These are phyloP conservation scores for Mallotus villosus DNA, from an alignment of 2,797 vertebrate species.

Conservation along the genomic window DNA sequence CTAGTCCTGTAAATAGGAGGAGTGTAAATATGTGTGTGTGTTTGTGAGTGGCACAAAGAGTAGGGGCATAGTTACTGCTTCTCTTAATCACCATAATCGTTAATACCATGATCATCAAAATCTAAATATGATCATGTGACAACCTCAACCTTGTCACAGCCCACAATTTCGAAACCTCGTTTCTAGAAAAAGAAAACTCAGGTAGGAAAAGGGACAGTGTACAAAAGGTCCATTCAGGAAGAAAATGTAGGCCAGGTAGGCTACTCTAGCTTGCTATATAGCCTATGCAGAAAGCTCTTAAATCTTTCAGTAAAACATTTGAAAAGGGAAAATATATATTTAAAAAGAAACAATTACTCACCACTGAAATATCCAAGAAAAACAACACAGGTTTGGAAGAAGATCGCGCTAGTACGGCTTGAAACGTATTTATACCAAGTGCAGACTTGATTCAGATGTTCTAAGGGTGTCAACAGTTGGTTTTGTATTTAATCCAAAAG, in stretches of 20 bases:
- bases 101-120: no score
- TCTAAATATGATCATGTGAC: no score
- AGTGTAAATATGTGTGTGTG: background rate
- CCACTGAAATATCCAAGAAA: conserved; percentile 13
- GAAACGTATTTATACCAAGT: no score
- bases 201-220: background rate
- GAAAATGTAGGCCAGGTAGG: no score
- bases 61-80: background rate
- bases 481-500: background rate
- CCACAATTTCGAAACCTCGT: background rate
- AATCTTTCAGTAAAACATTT: no score
- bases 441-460: no score
- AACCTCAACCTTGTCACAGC: background rate
- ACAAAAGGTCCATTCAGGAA: conserved; percentile 17
- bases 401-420: no score
- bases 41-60: background rate
- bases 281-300: no score
- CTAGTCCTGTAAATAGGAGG: background rate
- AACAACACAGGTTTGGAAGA: background rate
- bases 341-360: conserved; percentile 16
- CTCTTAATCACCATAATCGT: no score
- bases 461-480: no score
- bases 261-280: background rate
- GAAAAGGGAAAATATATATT: background rate
- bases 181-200: background rate